phyloP scores from a whole-genome alignment of 2,797 vertebrate genomes.

The Neosilurus mollespiculum region DNA sequence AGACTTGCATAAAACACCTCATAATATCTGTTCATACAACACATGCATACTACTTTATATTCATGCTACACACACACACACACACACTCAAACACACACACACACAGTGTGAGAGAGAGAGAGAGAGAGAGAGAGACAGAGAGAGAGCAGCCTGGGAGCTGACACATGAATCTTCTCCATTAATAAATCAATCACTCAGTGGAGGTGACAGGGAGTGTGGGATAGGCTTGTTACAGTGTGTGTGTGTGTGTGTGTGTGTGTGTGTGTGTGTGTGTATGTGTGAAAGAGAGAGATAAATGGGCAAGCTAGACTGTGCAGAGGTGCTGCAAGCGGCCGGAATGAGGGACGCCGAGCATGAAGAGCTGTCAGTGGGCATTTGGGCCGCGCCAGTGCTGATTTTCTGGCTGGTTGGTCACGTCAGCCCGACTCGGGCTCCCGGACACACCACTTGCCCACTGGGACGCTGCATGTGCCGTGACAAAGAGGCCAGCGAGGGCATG shows the following conservation, averaged over 20 bases:
- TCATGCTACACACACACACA: not conserved
- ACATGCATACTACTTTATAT: not conserved
- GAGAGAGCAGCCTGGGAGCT: not conserved
- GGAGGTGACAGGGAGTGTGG: slow-evolving; percentile 42
- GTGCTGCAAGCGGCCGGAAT: slow-evolving; percentile 27
- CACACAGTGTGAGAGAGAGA: not conserved
- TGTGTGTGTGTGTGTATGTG: not conserved
- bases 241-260: slow-evolving; percentile 40
- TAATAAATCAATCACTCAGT: slow-evolving; percentile 60
- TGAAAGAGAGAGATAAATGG: slow-evolving; percentile 51
- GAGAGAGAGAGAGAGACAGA: too few species aligned
- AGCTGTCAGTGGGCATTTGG: slow-evolving; percentile 57
- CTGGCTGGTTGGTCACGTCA: slow-evolving; percentile 56
- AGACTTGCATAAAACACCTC: too few species aligned
- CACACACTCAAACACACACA: not conserved
- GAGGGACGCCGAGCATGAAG: slow-evolving; percentile 52
- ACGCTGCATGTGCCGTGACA: slow-evolving; percentile 37
- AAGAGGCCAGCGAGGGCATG: slow-evolving; percentile 35
- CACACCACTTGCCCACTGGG: slow-evolving; percentile 33
- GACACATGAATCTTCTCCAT: slow-evolving; percentile 40
- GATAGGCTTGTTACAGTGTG: slow-evolving; percentile 49
- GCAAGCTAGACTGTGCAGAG: slow-evolving; percentile 25
- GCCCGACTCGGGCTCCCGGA: slow-evolving; percentile 47
- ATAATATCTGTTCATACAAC: not conserved
- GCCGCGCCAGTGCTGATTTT: slow-evolving; percentile 54